Percentiles rank a stretch among this genome's conserved stretches.
Evolutionary conservation across 2,113 vertebrate species (phyloP).

Genomic region (Caranx melampygus): DNA sequence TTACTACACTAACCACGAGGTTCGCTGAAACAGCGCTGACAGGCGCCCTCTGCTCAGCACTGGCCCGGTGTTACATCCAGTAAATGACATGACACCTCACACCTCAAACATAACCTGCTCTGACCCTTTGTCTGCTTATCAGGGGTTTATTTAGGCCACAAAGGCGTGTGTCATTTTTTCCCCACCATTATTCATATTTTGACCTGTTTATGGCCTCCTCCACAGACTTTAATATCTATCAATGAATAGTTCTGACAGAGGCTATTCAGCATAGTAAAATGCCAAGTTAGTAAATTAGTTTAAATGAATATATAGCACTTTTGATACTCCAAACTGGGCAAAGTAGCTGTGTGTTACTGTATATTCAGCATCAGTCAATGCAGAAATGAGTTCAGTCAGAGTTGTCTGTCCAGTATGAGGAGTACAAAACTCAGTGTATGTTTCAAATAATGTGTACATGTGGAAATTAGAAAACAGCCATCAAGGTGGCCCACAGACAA

Average conservation of each 20-base stretch:
- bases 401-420: background rate
- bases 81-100: background rate
- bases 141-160: background rate
- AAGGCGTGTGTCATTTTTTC: background rate
- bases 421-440: background rate
- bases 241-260: background rate
- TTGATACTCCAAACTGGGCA: background rate
- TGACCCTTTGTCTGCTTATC: background rate
- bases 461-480: background rate
- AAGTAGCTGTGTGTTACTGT: no score
- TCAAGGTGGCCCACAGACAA: background rate
- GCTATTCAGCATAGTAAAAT: no score
- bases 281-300: background rate
- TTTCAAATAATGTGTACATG: background rate
- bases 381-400: background rate
- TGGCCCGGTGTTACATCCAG: background rate
- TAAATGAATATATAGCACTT: background rate
- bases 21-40: background rate
- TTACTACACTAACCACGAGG: conserved; percentile 31
- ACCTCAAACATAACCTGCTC: background rate
- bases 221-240: background rate
- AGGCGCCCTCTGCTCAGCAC: background rate
- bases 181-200: background rate
- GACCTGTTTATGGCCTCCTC: background rate
- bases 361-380: no score